A percentile compares a stretch with the other conserved stretches of the same genome.
Conservation (phyloP, 2,888 invertebrate species). For the Leucophora obtusa region DNA sequence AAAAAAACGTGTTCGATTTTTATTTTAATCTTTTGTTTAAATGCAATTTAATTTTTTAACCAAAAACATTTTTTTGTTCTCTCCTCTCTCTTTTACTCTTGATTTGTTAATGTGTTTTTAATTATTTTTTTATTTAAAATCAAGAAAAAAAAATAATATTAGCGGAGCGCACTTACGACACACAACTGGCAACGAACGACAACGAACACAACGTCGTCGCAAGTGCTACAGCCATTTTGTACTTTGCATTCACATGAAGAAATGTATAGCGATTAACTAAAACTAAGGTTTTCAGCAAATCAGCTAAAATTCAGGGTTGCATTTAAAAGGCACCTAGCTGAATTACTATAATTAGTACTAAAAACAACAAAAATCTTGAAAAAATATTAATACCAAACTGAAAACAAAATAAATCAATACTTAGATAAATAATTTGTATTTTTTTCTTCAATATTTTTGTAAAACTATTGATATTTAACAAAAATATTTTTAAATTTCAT, state of each 20-base stretch:
- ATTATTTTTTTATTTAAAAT: constrained; percentile 50
- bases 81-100: constrained; percentile 43
- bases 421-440: too few species aligned
- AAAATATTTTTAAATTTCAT: too few species aligned
- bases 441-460: too few species aligned
- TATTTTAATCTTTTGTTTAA: constrained; percentile 49
- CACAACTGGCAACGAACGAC: constrained; percentile 70
- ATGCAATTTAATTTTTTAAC: constrained; percentile 47
- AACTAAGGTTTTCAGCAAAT: constrained; percentile 51
- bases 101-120: constrained; percentile 44
- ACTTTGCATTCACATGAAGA: constrained; percentile 64
- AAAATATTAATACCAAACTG: not conserved
- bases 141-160: constrained; percentile 59
- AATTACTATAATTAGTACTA: constrained; percentile 10
- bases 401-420: not conserved
- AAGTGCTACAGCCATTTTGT: constrained; percentile 70
- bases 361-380: not conserved
- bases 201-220: constrained; percentile 69
- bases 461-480: too few species aligned
- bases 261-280: constrained; percentile 53
- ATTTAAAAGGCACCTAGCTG: constrained; percentile 27
- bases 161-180: constrained; percentile 68
- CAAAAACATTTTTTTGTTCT: constrained; percentile 48
- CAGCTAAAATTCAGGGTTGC: constrained; percentile 49
- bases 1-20: constrained; percentile 55